These are phyloP conservation scores for Indri indri DNA, from an alignment of 2,113 vertebrate species.

Conservation along the genomic window DNA sequence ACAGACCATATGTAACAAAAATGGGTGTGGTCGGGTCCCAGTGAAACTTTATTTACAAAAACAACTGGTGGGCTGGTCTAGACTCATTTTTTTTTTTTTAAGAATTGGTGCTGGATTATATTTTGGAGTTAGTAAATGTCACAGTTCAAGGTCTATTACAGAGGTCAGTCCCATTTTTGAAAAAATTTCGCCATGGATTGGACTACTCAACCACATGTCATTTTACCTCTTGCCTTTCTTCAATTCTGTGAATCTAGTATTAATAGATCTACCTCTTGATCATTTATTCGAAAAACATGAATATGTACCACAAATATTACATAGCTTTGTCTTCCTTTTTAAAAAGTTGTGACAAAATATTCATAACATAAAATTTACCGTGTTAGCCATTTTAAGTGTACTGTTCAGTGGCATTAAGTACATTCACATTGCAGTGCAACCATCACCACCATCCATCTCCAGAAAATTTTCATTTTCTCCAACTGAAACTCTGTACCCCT, in stretches of 20 bases:
- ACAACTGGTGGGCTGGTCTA: not conserved
- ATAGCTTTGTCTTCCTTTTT: not conserved
- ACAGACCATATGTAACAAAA: not conserved
- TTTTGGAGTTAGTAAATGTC: slow-evolving; percentile 21
- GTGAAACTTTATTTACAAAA: not conserved
- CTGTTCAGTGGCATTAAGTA: not conserved
- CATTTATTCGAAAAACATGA: slow-evolving; percentile 2
- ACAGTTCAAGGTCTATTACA: not conserved
- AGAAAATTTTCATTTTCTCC: not conserved
- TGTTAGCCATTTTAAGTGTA: not conserved
- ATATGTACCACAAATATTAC: not conserved
- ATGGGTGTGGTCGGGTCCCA: not conserved
- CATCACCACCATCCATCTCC: not conserved
- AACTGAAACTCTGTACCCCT: not conserved
- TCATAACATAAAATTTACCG: not conserved
- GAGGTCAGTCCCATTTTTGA: not conserved
- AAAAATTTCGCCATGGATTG: not conserved
- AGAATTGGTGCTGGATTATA: not conserved
- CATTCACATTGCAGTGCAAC: not conserved
- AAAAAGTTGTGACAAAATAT: not conserved
- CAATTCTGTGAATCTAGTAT: not conserved
- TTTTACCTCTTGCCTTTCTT: not conserved
- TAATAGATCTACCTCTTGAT: not conserved
- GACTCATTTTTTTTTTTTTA: not conserved
- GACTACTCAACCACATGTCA: not conserved